These are phyloP conservation scores for Diuraphis noxia DNA, from an alignment of 1,140 invertebrate genomes.

Conservation along the genomic window DNA sequence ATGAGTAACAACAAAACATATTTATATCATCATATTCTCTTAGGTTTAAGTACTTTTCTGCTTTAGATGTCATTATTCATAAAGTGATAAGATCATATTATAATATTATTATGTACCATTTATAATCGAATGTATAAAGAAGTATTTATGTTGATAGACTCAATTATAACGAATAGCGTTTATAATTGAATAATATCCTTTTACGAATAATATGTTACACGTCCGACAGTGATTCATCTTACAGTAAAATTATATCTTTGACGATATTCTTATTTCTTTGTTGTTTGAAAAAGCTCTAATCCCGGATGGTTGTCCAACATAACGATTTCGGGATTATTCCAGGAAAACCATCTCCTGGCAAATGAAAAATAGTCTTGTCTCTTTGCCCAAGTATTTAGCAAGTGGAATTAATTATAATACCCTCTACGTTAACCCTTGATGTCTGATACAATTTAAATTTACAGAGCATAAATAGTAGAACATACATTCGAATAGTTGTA, in stretches of 20 bases:
- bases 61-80: not conserved
- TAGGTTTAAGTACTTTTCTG: not conserved
- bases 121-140: not conserved
- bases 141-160: not conserved
- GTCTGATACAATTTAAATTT: constrained; percentile 2
- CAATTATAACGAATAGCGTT: not conserved
- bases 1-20: not conserved
- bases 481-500: not conserved
- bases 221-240: not conserved
- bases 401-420: constrained; percentile 16
- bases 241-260: not conserved
- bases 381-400: constrained; percentile 12
- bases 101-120: not conserved
- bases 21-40: not conserved
- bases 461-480: not conserved
- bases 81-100: not conserved
- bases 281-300: constrained; percentile 33
- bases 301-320: not conserved
- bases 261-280: not conserved
- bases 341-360: not conserved
- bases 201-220: not conserved
- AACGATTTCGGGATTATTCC: constrained; percentile 33
- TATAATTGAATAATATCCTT: constrained; percentile 3
- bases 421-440: not conserved
- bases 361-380: constrained; percentile 19